phyloP scores from a whole-genome alignment of 2,113 vertebrate species.

The Cheilinus undulatus region DNA sequence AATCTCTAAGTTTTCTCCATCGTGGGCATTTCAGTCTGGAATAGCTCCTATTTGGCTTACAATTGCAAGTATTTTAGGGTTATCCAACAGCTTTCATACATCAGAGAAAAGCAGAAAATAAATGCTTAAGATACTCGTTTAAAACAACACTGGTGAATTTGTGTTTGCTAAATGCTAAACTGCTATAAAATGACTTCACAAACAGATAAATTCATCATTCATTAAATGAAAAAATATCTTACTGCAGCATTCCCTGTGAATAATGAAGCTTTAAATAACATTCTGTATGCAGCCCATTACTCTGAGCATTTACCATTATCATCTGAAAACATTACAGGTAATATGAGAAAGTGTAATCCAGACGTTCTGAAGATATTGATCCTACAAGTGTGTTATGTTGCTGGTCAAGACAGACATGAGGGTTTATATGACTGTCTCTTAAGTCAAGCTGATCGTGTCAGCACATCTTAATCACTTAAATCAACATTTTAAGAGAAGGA shows the following conservation, averaged over 20 bases:
- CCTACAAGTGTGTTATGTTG: neutral
- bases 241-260: neutral
- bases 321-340: neutral
- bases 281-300: neutral
- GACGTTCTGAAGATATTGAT: neutral
- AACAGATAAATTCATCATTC: neutral
- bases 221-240: conserved; percentile 2
- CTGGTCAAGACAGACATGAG: neutral
- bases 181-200: neutral
- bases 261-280: neutral
- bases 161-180: neutral
- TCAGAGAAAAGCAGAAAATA: conserved; percentile 8
- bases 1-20: neutral
- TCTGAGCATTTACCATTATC: neutral
- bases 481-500: neutral
- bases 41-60: neutral
- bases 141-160: conserved; percentile 10
- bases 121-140: neutral
- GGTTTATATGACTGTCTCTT: neutral
- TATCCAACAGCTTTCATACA: neutral
- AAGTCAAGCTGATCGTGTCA: conserved; percentile 7
- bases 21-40: neutral
- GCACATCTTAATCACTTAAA: conserved; percentile 11
- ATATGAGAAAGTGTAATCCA: neutral
- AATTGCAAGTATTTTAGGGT: neutral